Percentiles rank a stretch among this genome's conserved stretches.
These are phyloP conservation scores for Drosophila gunungcola DNA, from an alignment of 1,140 invertebrate species.

Conservation along the genomic window DNA sequence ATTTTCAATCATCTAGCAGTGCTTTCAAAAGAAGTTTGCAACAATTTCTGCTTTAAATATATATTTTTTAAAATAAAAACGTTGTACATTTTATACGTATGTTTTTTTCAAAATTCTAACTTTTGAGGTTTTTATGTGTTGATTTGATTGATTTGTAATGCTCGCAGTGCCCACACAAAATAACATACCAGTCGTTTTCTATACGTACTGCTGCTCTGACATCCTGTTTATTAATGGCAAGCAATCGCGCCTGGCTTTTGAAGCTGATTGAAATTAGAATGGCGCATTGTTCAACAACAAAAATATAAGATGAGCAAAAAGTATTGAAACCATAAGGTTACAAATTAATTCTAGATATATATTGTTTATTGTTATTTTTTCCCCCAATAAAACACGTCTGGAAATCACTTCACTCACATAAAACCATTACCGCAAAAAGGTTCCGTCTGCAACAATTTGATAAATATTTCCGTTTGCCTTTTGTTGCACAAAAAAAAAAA, in stretches of 20 bases:
- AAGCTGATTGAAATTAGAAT: neutral
- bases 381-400: neutral
- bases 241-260: neutral
- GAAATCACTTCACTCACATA: slow-evolving; percentile 2
- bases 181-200: neutral
- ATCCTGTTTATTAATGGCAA: neutral
- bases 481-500: slow-evolving; percentile 21
- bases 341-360: neutral
- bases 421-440: slow-evolving; percentile 24
- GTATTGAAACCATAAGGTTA: neutral
- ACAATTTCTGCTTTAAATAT: too few relatives aligned
- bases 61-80: too few relatives aligned
- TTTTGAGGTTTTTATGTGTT: too few relatives aligned
- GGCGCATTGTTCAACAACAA: too few relatives aligned
- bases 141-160: too few relatives aligned
- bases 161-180: neutral
- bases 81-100: too few relatives aligned
- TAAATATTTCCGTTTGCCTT: slow-evolving; percentile 29
- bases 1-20: too few relatives aligned
- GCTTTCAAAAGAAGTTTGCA: too few relatives aligned
- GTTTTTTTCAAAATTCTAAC: too few relatives aligned
- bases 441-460: slow-evolving; percentile 14
- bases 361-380: neutral
- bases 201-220: neutral
- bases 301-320: neutral